Base-by-base conservation (phyloP, 2,113 vertebrate species). In the Rhadina sibilatrix region DNA sequence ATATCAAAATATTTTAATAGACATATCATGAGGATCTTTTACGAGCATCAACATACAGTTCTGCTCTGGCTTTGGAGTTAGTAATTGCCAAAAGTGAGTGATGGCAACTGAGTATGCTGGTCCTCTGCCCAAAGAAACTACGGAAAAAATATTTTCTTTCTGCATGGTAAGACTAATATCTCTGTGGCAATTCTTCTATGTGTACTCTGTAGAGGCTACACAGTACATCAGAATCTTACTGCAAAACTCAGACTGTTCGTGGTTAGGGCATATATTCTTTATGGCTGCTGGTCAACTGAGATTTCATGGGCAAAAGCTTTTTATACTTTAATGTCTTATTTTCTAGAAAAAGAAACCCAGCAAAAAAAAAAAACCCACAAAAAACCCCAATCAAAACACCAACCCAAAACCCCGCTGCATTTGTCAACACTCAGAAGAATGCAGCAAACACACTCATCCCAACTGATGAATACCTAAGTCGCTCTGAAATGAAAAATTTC, bases 401-500 rank as follows among this genome's bases (percentile, higher is more conserved):
- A 49, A 53, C 15, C 17, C n/a, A 15, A 87, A 79, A 54, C 6
- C 14, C 50, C 11, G 30, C 79, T 42, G 28, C 46, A 57, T 89
- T 87, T 94, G 46, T 40, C 37, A 40, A 38, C 59, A 44, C 37
- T 27, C 10, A 2, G n/a, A 76, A 30, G 42, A 89, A 89, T 18
- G 61, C 2, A 0, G 72, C 61, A 85, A 89, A 64, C 61, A 40
- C 25, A 33, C 24, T 27, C 78, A 89, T 57, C 37, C 31, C 50
- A 49, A 79, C 12, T 2, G 5, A 76, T 61, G 53, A 89, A 78
- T 64, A 84, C 17, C 2, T 27, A 59, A 74, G 70, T 28, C 60
- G 37, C 65, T 87, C 52, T 69, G 65, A 94, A 93, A 65, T 57
- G 46, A 89, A 76, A 89, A 76, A 85, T 69, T 91, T 82, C 89